phyloP scores from a whole-genome alignment of 2,797 vertebrate genomes.

The Amblyraja radiata region DNA sequence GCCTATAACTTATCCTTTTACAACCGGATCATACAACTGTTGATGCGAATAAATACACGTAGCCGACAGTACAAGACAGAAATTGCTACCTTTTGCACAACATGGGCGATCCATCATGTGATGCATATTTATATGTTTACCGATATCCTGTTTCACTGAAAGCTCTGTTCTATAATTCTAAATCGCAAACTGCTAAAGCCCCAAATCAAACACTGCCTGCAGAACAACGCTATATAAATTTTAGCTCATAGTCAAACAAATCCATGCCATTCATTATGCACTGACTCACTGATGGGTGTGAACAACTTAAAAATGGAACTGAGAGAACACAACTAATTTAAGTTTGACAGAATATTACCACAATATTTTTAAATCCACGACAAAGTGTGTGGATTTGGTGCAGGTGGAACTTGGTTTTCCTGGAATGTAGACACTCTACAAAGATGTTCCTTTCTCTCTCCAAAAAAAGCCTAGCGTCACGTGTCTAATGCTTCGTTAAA shows the following conservation, averaged over 20 bases:
- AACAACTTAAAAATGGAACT: neutral
- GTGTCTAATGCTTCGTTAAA: no score
- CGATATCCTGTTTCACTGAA: neutral
- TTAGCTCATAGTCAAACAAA: neutral
- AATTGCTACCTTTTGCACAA: neutral
- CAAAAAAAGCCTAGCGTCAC: neutral
- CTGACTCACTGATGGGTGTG: neutral
- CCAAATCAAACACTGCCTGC: neutral
- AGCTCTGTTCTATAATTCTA: neutral
- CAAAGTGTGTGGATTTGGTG: neutral
- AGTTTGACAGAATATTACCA: neutral
- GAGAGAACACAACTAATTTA: neutral
- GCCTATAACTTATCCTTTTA: neutral
- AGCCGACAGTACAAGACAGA: neutral
- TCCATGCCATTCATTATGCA: neutral
- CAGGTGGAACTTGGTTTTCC: neutral
- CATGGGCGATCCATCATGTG: neutral
- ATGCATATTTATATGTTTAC: neutral
- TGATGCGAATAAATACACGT: neutral
- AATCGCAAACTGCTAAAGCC: neutral
- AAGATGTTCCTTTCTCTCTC: neutral
- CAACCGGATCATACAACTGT: neutral
- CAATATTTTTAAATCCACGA: neutral
- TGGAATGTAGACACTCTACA: neutral
- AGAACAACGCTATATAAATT: neutral